Percentiles rank a stretch among this genome's conserved stretches.
Evolutionary conservation across 2,888 invertebrate species (phyloP).

Genomic region (Euplagia quadripunctaria): DNA sequence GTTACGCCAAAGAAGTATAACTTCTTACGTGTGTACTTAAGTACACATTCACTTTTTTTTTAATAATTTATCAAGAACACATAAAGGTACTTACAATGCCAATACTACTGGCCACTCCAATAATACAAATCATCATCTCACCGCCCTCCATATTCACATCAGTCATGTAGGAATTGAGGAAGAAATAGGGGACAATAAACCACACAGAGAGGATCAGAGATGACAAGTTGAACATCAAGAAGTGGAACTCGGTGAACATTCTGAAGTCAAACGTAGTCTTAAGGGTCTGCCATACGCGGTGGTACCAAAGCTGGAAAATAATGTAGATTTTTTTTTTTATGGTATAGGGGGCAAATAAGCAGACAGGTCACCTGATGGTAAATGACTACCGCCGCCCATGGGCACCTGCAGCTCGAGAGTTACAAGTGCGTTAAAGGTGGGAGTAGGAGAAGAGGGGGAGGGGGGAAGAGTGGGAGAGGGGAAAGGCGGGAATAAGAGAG

Average conservation of each 20-base stretch:
- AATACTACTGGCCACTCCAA: conserved; percentile 95
- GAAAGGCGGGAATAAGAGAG: too few relatives aligned
- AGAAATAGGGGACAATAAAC: conserved; percentile 98
- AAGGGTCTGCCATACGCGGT: conserved; percentile 89
- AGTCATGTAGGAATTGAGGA: conserved; percentile 89
- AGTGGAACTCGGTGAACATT: conserved; percentile 93
- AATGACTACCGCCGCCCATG: too few relatives aligned
- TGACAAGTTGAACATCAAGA: conserved; percentile 93
- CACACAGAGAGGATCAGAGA: conserved; percentile 96
- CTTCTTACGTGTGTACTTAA: too few relatives aligned
- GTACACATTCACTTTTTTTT: too few relatives aligned
- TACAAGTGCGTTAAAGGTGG: too few relatives aligned
- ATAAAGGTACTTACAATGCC: conserved; percentile 90
- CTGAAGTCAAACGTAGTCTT: conserved; percentile 93
- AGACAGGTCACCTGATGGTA: too few relatives aligned
- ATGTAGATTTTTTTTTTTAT: too few relatives aligned
- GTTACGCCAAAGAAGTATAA: too few relatives aligned
- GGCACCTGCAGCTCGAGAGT: too few relatives aligned
- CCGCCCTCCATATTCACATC: conserved; percentile 90
- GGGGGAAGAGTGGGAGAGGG: too few relatives aligned
- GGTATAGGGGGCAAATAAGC: too few relatives aligned
- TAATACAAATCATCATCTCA: conserved; percentile 93
- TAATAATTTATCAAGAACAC: background rate
- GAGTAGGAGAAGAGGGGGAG: too few relatives aligned
- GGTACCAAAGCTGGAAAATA: conserved; percentile 90